These are phyloP conservation scores for Bubalus kerabau DNA, from an alignment of 2,113 vertebrate species.

Conservation along the genomic window DNA sequence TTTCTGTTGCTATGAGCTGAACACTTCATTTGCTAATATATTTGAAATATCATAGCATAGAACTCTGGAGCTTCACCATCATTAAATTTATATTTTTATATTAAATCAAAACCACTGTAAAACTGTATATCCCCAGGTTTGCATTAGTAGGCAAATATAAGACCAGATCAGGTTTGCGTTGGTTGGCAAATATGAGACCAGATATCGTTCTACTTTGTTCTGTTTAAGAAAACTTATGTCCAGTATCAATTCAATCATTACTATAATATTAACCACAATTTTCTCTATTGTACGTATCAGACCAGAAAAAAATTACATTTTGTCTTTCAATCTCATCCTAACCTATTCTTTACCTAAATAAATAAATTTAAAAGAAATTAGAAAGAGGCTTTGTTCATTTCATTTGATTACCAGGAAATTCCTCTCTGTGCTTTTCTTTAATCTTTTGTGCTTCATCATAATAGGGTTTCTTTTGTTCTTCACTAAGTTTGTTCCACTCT, in stretches of 20 bases:
- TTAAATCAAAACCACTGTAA: conserved; percentile 11
- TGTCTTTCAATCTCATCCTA: conserved; percentile 27
- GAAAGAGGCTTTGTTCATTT: conserved; percentile 47
- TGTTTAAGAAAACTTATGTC: conserved; percentile 24
- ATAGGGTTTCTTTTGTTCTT: conserved; percentile 89
- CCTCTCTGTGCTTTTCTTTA: conserved; percentile 83
- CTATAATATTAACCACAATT: background rate
- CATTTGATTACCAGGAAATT: conserved; percentile 86
- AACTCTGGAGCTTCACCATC: background rate
- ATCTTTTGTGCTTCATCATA: conserved; percentile 86
- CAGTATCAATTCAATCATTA: background rate
- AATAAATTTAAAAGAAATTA: conserved; percentile 42
- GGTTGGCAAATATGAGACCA: background rate
- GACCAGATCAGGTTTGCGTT: background rate
- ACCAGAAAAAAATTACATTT: conserved; percentile 5
- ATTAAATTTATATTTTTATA: background rate
- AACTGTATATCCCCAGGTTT: background rate
- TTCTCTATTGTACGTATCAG: background rate
- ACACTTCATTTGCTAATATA: background rate
- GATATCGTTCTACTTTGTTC: background rate
- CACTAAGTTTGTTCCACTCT: conserved; percentile 88
- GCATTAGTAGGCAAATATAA: background rate
- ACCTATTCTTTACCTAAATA: conserved; percentile 56
- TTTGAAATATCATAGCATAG: conserved; percentile 7
- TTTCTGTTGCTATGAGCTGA: background rate